phyloP scores from a whole-genome alignment of 2,113 vertebrate species.

The Anhinga rufa region DNA sequence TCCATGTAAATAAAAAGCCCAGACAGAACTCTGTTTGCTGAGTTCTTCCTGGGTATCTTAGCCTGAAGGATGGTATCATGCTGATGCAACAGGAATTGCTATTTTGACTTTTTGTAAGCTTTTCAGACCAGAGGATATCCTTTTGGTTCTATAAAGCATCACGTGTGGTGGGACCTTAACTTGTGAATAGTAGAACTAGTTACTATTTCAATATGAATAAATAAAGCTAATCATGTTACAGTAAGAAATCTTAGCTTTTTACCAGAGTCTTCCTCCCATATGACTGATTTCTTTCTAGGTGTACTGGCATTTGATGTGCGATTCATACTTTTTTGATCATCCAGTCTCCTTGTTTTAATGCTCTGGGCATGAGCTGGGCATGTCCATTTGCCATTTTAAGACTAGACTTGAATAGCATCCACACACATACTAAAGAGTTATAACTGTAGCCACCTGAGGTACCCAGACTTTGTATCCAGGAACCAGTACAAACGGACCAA shows the following conservation, averaged over 20 bases:
- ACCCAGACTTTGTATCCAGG: neutral
- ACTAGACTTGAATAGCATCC: neutral
- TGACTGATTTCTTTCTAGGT: neutral
- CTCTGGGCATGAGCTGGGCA: neutral
- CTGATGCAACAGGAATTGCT: neutral
- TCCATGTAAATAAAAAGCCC: neutral
- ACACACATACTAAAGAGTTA: neutral
- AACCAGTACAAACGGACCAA: neutral
- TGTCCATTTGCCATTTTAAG: neutral
- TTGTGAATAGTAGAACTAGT: neutral
- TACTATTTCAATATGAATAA: neutral
- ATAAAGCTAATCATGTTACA: neutral
- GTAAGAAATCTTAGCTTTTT: neutral
- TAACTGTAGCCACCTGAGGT: rapidly evolving
- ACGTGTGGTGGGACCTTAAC: neutral
- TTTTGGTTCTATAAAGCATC: neutral
- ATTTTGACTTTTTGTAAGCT: neutral
- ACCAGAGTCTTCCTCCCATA: neutral
- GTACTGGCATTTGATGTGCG: neutral
- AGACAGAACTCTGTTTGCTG: neutral
- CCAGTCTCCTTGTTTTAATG: too few species aligned
- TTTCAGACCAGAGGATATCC: neutral
- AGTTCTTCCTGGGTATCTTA: neutral
- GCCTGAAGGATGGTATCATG: neutral
- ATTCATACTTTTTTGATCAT: neutral